Evolutionary conservation across 2,888 invertebrate species (phyloP).

Genomic region (Epinotia nisella): DNA sequence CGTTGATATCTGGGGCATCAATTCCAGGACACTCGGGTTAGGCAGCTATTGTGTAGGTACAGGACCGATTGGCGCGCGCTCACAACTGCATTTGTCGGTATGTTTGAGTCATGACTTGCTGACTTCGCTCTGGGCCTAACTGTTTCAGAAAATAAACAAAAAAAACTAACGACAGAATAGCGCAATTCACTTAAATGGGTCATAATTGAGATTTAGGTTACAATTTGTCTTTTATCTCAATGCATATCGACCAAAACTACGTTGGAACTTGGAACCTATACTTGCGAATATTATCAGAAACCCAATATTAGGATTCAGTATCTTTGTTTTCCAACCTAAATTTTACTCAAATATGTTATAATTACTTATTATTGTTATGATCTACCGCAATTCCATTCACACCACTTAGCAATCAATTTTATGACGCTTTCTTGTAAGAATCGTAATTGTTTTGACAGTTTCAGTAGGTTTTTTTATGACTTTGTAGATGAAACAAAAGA

Average conservation of each 20-base stretch:
- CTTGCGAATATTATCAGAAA: too few relatives aligned
- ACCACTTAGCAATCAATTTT: background rate
- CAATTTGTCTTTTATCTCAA: too few relatives aligned
- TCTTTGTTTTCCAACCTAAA: too few relatives aligned
- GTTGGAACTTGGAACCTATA: too few relatives aligned
- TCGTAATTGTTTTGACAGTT: background rate
- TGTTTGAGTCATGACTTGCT: constrained; percentile 28
- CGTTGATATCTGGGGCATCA: constrained; percentile 70
- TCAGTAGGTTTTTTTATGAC: background rate
- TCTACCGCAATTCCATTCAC: background rate
- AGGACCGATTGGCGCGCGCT: constrained; percentile 33
- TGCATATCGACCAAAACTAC: too few relatives aligned
- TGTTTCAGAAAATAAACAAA: background rate
- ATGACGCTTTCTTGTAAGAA: background rate
- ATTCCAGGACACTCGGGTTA: constrained; percentile 60
- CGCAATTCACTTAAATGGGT: too few relatives aligned
- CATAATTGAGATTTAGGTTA: too few relatives aligned
- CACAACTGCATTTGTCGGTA: constrained; percentile 37
- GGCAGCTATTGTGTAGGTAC: constrained; percentile 57
- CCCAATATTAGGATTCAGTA: too few relatives aligned
- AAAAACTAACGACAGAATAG: background rate
- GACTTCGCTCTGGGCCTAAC: background rate
- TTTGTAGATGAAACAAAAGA: background rate
- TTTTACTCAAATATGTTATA: too few relatives aligned
- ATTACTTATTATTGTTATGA: background rate